Base-by-base conservation (phyloP, 64 coral and sea anemone genomes). In the Montipora capricornis region DNA sequence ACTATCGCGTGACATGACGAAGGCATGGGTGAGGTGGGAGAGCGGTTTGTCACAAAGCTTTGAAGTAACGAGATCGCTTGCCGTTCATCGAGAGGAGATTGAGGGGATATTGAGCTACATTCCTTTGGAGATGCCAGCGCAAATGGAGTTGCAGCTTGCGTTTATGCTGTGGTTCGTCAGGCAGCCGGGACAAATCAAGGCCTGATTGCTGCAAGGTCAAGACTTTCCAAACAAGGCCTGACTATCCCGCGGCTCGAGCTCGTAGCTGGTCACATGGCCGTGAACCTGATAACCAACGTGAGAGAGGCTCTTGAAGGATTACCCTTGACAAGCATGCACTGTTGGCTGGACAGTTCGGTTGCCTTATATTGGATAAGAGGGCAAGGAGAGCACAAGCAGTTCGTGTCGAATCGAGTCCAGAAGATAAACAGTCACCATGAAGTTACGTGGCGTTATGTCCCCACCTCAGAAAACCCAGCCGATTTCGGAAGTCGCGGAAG, bases 171-270 rank as follows among this genome's bases (percentile, higher is more conserved):
- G 26, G 26, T 26, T 26, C 26, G 26, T 26, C 26, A 26, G 26
- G 26, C 53, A 29, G 58, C 79, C n/a, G 79, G 79, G 10, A 81
- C 52, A 11, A 81, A 37, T 8, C 79, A 81, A 4, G 52, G 79
- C 79, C 79, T 81, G 53, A 24, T 81, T 24, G 51, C 66, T 17
- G 83, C 83, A 6, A 87, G 46, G 44, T 67, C 58, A 8, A 69
- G 82, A 68, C 24, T 86, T 1, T 14, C 82, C 82, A 86, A 86
- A 24, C 83, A 87, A 87, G 83, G 83, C 6, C 64, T 87, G 15
- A 87, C 44, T 5, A 87, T 87, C 62, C 83, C 83, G n/a, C 64
- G 66, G 64, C 26, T 15, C 71, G 5, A 87, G 20, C 49, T 87
- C 7, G 83, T 87, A 4, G 50, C 79, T 5, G 77, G 82, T 49